A percentile compares a stretch with the other conserved stretches of the same genome.
Evolutionary conservation across 2,888 invertebrate genomes (phyloP).

Genomic region (Nemoura dubitans): DNA sequence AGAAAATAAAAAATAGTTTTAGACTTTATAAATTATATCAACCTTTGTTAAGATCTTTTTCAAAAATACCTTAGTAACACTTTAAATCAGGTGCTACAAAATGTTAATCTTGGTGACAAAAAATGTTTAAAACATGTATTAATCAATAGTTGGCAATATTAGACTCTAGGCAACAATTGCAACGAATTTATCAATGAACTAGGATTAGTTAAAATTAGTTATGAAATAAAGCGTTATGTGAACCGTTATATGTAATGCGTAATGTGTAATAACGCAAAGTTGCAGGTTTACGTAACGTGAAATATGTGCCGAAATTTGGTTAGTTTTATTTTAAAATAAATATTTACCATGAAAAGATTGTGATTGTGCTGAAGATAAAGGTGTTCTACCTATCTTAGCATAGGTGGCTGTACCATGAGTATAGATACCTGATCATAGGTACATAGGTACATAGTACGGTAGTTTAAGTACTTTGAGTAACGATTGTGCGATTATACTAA

Average conservation of each 20-base stretch:
- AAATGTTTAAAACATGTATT: not conserved
- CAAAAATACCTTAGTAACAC: too few relatives aligned
- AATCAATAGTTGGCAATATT: not conserved
- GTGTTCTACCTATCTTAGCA: too few relatives aligned
- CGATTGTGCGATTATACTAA: not conserved
- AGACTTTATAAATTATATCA: too few relatives aligned
- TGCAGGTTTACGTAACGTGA: not conserved
- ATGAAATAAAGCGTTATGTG: too few relatives aligned
- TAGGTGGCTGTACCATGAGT: too few relatives aligned
- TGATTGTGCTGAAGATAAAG: not conserved
- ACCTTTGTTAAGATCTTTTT: too few relatives aligned
- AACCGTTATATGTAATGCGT: too few relatives aligned
- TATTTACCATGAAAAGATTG: not conserved
- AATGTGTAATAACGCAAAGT: not conserved
- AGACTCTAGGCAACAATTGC: not conserved
- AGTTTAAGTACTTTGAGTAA: not conserved
- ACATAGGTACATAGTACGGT: too few relatives aligned
- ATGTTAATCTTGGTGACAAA: not conserved
- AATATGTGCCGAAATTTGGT: not conserved
- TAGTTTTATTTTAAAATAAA: not conserved
- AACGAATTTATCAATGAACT: not conserved
- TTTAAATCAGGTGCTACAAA: too few relatives aligned
- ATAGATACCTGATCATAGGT: too few relatives aligned
- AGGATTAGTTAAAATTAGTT: not conserved
- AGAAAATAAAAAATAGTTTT: too few relatives aligned